Evolutionary conservation across 2,113 vertebrate species (phyloP).

Genomic region (Thalassarche chlororhynchos): DNA sequence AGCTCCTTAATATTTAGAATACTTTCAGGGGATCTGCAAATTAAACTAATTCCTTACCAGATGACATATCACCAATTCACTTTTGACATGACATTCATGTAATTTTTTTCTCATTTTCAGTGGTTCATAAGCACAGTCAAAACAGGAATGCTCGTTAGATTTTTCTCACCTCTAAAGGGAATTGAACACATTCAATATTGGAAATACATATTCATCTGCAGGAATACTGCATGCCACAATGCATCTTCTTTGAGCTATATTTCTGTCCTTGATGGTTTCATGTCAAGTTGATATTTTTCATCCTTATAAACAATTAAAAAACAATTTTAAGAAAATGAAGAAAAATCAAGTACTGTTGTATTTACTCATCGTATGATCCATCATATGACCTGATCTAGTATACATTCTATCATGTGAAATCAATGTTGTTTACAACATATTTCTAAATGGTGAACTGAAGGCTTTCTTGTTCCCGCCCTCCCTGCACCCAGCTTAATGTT

Average conservation of each 20-base stretch:
- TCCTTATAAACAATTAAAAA: constrained; percentile 1
- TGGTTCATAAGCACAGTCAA: not conserved
- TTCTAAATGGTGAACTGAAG: not conserved
- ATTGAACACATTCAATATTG: not conserved
- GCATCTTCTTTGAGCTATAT: not conserved
- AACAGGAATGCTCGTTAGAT: not conserved
- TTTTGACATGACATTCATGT: not conserved
- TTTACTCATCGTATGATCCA: not conserved
- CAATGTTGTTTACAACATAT: not conserved
- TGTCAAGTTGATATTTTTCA: not conserved
- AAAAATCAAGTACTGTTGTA: not conserved
- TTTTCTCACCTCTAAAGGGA: not conserved
- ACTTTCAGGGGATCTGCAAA: not conserved
- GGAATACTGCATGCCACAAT: not conserved
- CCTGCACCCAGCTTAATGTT: fast-evolving
- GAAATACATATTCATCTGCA: not conserved
- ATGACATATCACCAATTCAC: not conserved
- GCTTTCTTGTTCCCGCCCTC: fast-evolving
- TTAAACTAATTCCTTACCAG: not conserved
- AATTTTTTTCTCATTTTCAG: not conserved
- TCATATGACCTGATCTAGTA: not conserved
- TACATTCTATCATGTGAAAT: not conserved
- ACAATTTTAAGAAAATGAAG: not conserved
- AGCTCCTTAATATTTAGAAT: not conserved
- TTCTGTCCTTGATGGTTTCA: not conserved